phyloP scores from a whole-genome alignment of 2,113 vertebrate species.

The Dasyornis broadbenti region DNA sequence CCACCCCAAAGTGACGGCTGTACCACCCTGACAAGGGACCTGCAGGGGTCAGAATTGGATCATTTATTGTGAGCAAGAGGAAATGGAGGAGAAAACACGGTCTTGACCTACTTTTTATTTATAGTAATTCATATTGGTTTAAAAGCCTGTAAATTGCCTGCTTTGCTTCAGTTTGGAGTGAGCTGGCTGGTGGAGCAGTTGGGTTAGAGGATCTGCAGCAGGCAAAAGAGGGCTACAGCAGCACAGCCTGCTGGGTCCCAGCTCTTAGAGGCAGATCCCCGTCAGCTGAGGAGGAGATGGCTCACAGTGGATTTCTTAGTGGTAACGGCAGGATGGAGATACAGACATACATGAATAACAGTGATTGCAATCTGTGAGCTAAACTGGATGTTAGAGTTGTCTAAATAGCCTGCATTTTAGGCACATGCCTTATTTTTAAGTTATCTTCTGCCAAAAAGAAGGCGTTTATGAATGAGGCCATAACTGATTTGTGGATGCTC shows the following conservation, averaged over 20 bases:
- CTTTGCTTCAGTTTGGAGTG: neutral
- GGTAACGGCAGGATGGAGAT: neutral
- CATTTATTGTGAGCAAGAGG: neutral
- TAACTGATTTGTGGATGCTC: neutral
- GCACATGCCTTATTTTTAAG: neutral
- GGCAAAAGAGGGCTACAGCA: neutral
- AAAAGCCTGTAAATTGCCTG: neutral
- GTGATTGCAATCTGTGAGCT: neutral
- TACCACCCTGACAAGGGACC: neutral
- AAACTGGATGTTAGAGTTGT: neutral
- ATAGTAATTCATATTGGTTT: neutral
- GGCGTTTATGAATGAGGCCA: neutral
- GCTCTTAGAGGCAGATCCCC: neutral
- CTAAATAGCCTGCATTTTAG: neutral
- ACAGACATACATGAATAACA: fast-evolving
- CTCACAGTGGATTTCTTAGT: neutral
- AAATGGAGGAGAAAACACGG: neutral
- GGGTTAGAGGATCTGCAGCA: neutral
- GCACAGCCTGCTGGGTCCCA: neutral
- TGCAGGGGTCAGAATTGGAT: neutral
- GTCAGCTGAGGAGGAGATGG: neutral
- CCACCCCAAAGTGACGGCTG: neutral
- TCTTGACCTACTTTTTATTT: neutral
- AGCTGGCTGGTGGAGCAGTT: neutral
- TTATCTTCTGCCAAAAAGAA: neutral